Percentiles rank a stretch among this genome's conserved stretches.
Conservation (phyloP, 2,888 invertebrate genomes). For the Archips crataeganus region DNA sequence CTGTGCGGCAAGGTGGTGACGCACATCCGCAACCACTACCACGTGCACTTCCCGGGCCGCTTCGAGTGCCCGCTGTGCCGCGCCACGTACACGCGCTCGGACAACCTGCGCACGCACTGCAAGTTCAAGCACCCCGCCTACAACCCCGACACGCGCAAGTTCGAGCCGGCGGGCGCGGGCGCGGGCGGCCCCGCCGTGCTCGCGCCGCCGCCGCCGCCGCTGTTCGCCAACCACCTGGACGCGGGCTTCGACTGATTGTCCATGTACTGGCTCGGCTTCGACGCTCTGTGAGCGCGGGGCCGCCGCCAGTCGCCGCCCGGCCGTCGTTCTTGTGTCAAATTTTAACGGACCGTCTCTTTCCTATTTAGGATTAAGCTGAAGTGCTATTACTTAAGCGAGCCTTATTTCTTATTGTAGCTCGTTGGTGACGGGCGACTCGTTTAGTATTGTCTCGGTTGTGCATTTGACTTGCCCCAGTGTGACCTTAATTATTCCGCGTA, state of each 20-base stretch:
- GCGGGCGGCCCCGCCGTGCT: constrained; percentile 58
- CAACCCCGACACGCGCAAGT: constrained; percentile 95
- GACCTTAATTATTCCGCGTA: constrained; percentile 72
- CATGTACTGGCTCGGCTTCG: constrained; percentile 77
- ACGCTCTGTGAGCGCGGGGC: constrained; percentile 71
- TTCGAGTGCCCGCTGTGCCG: constrained; percentile 96
- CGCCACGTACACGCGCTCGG: constrained; percentile 96
- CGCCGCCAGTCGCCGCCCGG: constrained; percentile 54
- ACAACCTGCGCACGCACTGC: constrained; percentile 96
- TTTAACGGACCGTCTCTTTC: constrained; percentile 73
- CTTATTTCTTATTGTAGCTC: constrained; percentile 61
- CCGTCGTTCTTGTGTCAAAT: constrained; percentile 64
- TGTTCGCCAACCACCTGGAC: constrained; percentile 86
- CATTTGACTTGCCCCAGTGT: constrained; percentile 83
- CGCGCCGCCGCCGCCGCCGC: constrained; percentile 81
- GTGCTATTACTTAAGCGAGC: constrained; percentile 84
- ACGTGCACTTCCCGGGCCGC: constrained; percentile 96
- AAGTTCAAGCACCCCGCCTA: constrained; percentile 96
- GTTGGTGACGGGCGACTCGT: constrained; percentile 70
- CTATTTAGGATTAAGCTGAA: constrained; percentile 83
- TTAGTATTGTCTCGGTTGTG: constrained; percentile 85
- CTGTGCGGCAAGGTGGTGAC: constrained; percentile 97
- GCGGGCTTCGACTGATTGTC: constrained; percentile 83
- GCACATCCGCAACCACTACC: constrained; percentile 97
- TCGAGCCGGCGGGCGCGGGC: constrained; percentile 88